Evolutionary conservation across 2,888 invertebrate genomes (phyloP).

Genomic region (Leucania comma): DNA sequence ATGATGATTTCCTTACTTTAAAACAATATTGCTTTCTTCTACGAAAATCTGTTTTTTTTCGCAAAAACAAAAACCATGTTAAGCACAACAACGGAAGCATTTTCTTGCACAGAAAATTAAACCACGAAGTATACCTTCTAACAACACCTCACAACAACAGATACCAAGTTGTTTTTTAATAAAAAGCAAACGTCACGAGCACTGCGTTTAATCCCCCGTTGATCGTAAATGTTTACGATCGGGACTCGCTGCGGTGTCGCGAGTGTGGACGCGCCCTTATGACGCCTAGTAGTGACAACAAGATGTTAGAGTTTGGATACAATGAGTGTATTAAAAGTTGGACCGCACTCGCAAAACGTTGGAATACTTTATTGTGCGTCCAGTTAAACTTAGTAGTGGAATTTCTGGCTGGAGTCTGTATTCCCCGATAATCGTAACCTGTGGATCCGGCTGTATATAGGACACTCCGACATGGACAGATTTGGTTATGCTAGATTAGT

Average conservation of each 20-base stretch:
- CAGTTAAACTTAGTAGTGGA: no score
- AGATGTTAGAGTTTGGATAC: conserved; percentile 65
- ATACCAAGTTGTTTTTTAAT: conserved; percentile 79
- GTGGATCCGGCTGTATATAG: no score
- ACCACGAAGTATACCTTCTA: conserved; percentile 33
- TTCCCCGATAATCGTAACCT: no score
- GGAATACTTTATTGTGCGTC: no score
- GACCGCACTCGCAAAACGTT: no score
- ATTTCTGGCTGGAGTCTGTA: no score
- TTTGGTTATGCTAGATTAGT: no score
- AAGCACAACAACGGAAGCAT: background rate
- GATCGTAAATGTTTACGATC: conserved; percentile 89
- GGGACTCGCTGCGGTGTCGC: conserved; percentile 80
- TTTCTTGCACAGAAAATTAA: conserved; percentile 38
- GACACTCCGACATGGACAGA: no score
- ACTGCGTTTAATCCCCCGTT: conserved; percentile 83
- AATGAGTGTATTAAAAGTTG: conserved; percentile 53
- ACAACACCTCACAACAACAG: conserved; percentile 62
- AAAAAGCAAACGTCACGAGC: conserved; percentile 83
- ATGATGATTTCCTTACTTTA: background rate
- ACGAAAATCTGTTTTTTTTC: background rate
- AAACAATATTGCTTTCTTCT: background rate
- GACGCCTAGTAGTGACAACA: conserved; percentile 85
- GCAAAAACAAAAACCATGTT: background rate
- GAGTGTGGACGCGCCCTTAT: conserved; percentile 82